Conservation (phyloP, 2,888 invertebrate genomes). For the Biston stratarius region DNA sequence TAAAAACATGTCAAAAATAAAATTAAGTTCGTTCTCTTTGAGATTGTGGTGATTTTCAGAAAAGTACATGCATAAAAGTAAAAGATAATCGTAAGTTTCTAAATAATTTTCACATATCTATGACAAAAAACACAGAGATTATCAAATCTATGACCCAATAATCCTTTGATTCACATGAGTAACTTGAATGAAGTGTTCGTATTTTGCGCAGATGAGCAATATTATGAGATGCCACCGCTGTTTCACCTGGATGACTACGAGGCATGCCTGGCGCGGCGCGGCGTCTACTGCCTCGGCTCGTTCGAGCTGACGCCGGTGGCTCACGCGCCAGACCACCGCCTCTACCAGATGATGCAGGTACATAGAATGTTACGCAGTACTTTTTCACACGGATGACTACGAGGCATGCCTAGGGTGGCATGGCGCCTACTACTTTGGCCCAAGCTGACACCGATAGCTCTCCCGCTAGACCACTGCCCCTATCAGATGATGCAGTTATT, state of each 20-base stretch:
- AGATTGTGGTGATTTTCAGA: too few relatives aligned
- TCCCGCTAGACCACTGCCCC: constrained; percentile 52
- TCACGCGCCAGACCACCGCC: constrained; percentile 47
- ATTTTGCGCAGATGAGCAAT: constrained; percentile 68
- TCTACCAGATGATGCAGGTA: constrained; percentile 72
- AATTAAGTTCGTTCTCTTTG: too few relatives aligned
- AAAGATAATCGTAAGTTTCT: too few relatives aligned
- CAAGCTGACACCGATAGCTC: constrained; percentile 57
- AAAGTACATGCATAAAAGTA: too few relatives aligned
- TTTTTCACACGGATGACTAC: constrained; percentile 68
- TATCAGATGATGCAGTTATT: constrained; percentile 69
- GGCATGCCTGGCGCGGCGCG: constrained; percentile 63
- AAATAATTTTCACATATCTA: too few relatives aligned
- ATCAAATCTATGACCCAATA: neutral
- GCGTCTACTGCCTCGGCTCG: constrained; percentile 76
- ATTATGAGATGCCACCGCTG: constrained; percentile 74
- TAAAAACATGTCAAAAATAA: too few relatives aligned
- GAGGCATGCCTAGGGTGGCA: constrained; percentile 63
- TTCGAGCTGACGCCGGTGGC: constrained; percentile 64
- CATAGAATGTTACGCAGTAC: neutral
- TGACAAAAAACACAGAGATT: too few relatives aligned
- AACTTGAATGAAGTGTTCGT: neutral
- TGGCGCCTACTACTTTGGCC: constrained; percentile 75
- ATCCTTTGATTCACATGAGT: neutral
- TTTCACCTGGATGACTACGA: constrained; percentile 75